These are phyloP conservation scores for Papilio machaon DNA, from an alignment of 1,140 invertebrate genomes.

Conservation along the genomic window DNA sequence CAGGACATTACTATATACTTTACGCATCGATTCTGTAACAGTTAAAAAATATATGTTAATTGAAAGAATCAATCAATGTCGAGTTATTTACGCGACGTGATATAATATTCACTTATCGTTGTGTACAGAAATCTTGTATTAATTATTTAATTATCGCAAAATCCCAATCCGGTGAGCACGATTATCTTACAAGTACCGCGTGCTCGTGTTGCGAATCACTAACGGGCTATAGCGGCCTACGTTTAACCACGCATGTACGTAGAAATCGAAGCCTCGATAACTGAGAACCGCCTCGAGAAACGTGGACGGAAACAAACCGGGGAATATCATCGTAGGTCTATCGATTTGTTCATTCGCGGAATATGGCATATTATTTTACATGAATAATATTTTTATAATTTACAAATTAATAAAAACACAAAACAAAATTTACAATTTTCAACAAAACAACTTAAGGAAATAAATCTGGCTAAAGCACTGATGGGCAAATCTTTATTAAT, in stretches of 20 bases:
- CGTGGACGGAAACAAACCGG: neutral
- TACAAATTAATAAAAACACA: too few species aligned
- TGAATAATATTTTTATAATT: neutral
- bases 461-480: constrained; percentile 31
- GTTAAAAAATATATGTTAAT: neutral
- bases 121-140: neutral
- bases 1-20: neutral
- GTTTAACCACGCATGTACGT: constrained; percentile 45
- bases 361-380: neutral
- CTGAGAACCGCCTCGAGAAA: neutral
- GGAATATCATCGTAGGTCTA: neutral
- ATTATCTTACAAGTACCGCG: neutral
- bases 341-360: neutral
- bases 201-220: constrained; percentile 19
- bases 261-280: constrained; percentile 25
- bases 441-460: neutral
- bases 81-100: neutral
- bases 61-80: neutral
- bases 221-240: constrained; percentile 41
- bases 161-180: neutral
- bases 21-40: neutral
- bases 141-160: neutral
- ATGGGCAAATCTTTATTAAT: neutral
- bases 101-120: neutral
- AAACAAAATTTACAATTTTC: too few species aligned